Percentiles rank a stretch among this genome's conserved stretches.
phyloP scores from a whole-genome alignment of 2,888 invertebrate species.

The Macrophya alboannulata region DNA sequence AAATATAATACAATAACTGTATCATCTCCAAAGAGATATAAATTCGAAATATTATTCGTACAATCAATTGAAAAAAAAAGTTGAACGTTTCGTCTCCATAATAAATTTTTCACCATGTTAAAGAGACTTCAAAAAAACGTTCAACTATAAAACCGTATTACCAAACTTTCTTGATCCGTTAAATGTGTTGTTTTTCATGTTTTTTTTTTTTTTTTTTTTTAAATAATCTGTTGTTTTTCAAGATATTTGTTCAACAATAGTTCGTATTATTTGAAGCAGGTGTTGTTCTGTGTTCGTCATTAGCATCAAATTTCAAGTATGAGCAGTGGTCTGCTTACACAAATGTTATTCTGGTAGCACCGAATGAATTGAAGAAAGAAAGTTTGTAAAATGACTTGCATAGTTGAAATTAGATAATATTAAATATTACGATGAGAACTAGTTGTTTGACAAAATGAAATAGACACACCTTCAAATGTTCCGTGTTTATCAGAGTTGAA shows the following conservation, averaged over 20 bases:
- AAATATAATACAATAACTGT: not conserved
- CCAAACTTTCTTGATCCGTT: not conserved
- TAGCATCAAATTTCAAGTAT: constrained; percentile 8
- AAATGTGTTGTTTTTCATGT: not conserved
- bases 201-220: not conserved
- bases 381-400: constrained; percentile 8
- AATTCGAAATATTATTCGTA: not conserved
- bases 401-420: not conserved
- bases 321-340: not conserved
- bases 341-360: not conserved
- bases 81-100: not conserved
- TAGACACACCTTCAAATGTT: not conserved
- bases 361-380: not conserved
- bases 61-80: not conserved
- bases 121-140: not conserved
- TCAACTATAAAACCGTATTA: not conserved
- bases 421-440: not conserved
- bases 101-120: not conserved
- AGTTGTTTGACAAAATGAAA: not conserved
- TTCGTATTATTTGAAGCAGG: not conserved
- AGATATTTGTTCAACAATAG: not conserved
- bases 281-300: not conserved
- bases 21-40: not conserved
- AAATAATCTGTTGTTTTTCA: too few relatives aligned
- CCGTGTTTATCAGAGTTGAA: not conserved